Evolutionary conservation across 2,797 vertebrate genomes (phyloP).

Genomic region (Protonibea diacanthus): DNA sequence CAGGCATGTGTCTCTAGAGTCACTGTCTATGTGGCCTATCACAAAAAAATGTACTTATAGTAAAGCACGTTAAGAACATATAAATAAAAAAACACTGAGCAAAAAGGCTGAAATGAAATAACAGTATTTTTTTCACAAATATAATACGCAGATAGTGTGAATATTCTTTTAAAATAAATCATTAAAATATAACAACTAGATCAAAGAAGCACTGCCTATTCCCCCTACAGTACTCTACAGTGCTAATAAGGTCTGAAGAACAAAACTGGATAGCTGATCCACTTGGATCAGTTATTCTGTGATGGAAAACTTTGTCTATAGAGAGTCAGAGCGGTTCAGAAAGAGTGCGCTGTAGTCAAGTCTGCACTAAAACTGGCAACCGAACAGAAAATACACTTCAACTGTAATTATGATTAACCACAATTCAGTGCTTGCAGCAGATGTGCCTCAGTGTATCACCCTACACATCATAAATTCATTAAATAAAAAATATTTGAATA

Average conservation of each 20-base stretch:
- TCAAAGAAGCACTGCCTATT: slow-evolving; percentile 12
- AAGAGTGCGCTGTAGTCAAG: background rate
- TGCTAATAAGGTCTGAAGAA: slow-evolving; percentile 31
- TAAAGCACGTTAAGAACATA: background rate
- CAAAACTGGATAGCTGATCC: slow-evolving; percentile 24
- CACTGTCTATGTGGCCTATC: background rate
- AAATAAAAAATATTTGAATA: background rate
- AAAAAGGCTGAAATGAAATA: background rate
- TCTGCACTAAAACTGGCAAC: slow-evolving; percentile 20
- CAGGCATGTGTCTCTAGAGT: slow-evolving; percentile 6
- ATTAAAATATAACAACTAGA: background rate
- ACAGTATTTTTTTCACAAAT: background rate
- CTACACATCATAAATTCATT: background rate
- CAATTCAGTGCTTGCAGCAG: background rate
- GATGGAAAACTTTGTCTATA: slow-evolving; percentile 10
- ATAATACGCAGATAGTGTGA: background rate
- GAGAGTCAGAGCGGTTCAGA: slow-evolving; percentile 9
- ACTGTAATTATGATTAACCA: background rate
- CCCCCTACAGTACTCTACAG: background rate
- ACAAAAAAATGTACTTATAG: background rate
- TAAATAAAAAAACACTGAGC: background rate
- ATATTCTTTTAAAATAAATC: background rate
- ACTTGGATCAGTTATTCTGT: slow-evolving; percentile 14
- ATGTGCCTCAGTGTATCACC: background rate
- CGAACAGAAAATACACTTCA: slow-evolving; percentile 1